Base-by-base conservation (phyloP, 2,797 vertebrate genomes). In the Hypotaenidia okinawae region DNA sequence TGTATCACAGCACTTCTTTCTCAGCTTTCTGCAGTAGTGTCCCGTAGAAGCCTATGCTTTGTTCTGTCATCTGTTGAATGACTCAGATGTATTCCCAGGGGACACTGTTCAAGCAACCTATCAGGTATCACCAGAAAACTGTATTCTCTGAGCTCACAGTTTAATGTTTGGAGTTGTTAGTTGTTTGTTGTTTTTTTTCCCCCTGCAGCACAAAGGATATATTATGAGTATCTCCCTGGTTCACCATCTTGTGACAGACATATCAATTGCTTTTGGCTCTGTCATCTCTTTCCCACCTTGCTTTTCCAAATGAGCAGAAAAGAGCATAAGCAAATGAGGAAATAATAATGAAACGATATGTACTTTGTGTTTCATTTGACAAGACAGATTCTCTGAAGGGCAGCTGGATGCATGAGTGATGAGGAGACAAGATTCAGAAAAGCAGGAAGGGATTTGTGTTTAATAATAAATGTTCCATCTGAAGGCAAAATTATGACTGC, bases 401-500 rank as follows among this genome's bases (percentile, higher is more conserved):
- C 79, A 88, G 64, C 72, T 84, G 74, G 55, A 81, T 91, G 41
- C 62, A 30, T 82, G 58, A 61, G 24, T 84, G 83, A 92, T 91
- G 86, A 95, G 86, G 67, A 90, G 62, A 77, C 47, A 87, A 87
- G 76, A 74, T 79, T 94, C 80, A 77, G 74, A 74, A 93, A 89
- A 86, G n/a, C 37, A 74, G 47, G 78, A 86, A 86, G 57, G 49
- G 89, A 95, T 93, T 93, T 87, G 58, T 68, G 61, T 94, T 59
- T 72, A 88, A 94, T 87, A 82, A 72, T 89, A 93, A 92, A 83
- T 79, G 49, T 72, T 81, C 45, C 37, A 47, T 83, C 84, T 84
- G 91, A 95, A 96, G 83, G 43, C 43, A 95, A 93, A 96, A 93
- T 91, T 82, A 90, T 62, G 41, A 84, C 49, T 77, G 39, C 63